Base-by-base conservation (phyloP, 2,888 invertebrate genomes). In the Cryptosula pallasiana region DNA sequence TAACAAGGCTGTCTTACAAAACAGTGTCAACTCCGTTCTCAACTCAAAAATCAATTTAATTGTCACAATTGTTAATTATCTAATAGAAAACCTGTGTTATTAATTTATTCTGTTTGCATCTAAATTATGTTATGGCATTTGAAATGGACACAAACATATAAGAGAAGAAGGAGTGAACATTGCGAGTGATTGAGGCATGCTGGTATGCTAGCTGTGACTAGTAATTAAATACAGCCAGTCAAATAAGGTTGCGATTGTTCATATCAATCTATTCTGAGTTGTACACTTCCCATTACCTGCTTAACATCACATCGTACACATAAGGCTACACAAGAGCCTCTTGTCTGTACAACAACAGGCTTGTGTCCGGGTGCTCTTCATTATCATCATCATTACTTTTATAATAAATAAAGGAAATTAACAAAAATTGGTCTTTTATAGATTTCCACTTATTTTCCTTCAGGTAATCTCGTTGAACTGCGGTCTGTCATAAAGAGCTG, bases 231-330 rank as follows among this genome's bases (percentile, higher is more conserved):
- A 32, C 63, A 63, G 63, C 3, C 3, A 16, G 3, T 34, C 5
- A 63, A 63, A 63, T 63, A 63, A 63, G 20, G 63, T 63, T n/a
- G 9, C 63, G 34, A 63, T 63, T 63, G 63, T 63, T 27, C 32
- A 32, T 29, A 29, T 13, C 27, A 63, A 5, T 9, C 32, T 27
- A 63, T 63, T 63, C 27, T 13, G 63, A 9, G 9, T 9, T 63
- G 20, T 27, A 63, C 63, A 63, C 63, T 63, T 63, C 63, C 45
- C 63, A 29, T 63, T 27, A 63, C 3, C 13, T 25, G 16, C 63
- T 63, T 63, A 63, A 63, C 5, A 9, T 16, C 63, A 29, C 27
- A 25, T 63, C 32, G 27, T 34, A 13, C 63, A 25, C 27, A n/a
- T 45, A 23, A 55, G 5, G 5, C 13, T 23, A n/a, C 55, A 55